Percentiles rank a stretch among this genome's conserved stretches.
These are phyloP conservation scores for Drymodes brunneopygia DNA, from an alignment of 2,113 vertebrate species.

Conservation along the genomic window DNA sequence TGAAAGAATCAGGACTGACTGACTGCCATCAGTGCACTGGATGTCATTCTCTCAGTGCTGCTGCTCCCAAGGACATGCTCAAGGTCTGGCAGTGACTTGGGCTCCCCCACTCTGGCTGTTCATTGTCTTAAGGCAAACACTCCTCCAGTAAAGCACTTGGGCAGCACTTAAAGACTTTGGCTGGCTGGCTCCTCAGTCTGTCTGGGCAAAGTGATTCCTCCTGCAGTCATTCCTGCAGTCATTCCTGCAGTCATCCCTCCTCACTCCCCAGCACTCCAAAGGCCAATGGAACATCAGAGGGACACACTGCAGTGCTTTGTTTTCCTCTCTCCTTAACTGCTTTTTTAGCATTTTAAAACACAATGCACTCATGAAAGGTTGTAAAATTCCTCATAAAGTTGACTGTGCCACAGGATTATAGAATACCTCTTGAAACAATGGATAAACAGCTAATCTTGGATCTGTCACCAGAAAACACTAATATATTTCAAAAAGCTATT, in stretches of 20 bases:
- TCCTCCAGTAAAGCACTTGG: neutral
- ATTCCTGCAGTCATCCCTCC: neutral
- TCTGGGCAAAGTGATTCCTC: neutral
- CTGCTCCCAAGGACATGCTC: neutral
- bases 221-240: neutral
- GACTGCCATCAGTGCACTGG: neutral
- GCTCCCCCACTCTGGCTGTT: neutral
- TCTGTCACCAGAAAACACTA: conserved; percentile 41
- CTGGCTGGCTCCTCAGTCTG: neutral
- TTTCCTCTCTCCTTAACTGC: neutral
- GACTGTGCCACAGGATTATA: conserved; percentile 29
- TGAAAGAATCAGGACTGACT: neutral
- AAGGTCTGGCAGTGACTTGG: neutral
- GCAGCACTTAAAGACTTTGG: neutral
- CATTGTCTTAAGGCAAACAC: neutral
- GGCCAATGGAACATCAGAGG: neutral
- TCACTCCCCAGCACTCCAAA: neutral
- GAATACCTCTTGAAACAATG: conserved; percentile 29
- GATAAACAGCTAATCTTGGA: conserved; percentile 51
- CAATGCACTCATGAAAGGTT: conserved; percentile 10
- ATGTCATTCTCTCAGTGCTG: neutral
- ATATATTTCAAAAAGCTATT: conserved; percentile 64
- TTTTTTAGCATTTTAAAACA: conserved; percentile 43
- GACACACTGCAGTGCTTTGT: conserved; percentile 18
- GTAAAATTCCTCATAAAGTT: conserved; percentile 63